Percentiles rank a stretch among this genome's conserved stretches.
Evolutionary conservation across 1,140 invertebrate species (phyloP).

Genomic region (Diploscapter pachys): DNA sequence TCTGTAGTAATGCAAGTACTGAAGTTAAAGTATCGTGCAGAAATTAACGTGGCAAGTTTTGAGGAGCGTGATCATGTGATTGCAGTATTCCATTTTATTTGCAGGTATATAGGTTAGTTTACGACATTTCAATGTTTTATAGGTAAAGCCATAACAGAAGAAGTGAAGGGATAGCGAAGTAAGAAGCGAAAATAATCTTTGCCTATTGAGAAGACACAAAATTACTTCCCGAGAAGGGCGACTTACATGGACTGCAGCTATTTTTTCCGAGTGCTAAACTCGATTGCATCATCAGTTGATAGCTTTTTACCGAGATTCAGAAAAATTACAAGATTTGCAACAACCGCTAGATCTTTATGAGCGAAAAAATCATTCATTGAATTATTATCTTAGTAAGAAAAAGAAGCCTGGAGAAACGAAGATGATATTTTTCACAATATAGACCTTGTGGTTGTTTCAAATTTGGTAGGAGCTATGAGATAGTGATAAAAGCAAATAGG

Average conservation of each 20-base stretch:
- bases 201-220: too few relatives aligned
- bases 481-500: neutral
- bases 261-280: conserved; percentile 33
- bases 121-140: neutral
- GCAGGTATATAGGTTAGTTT: too few relatives aligned
- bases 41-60: too few relatives aligned
- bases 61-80: too few relatives aligned
- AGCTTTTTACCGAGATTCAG: too few relatives aligned
- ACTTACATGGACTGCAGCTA: conserved; percentile 37
- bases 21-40: too few relatives aligned
- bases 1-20: too few relatives aligned
- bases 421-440: neutral
- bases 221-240: conserved; percentile 10
- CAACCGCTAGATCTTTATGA: neutral
- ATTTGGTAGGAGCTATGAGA: neutral
- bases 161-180: conserved; percentile 6
- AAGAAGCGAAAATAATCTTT: neutral
- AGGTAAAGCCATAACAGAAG: conserved; percentile 17
- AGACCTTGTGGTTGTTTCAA: neutral
- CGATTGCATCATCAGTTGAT: too few relatives aligned
- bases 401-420: neutral
- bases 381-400: conserved; percentile 2
- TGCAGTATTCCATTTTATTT: too few relatives aligned
- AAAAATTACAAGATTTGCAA: neutral
- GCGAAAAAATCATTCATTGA: neutral